Conservation (phyloP, 2,888 invertebrate species). For the Sphecodes monilicornis region DNA sequence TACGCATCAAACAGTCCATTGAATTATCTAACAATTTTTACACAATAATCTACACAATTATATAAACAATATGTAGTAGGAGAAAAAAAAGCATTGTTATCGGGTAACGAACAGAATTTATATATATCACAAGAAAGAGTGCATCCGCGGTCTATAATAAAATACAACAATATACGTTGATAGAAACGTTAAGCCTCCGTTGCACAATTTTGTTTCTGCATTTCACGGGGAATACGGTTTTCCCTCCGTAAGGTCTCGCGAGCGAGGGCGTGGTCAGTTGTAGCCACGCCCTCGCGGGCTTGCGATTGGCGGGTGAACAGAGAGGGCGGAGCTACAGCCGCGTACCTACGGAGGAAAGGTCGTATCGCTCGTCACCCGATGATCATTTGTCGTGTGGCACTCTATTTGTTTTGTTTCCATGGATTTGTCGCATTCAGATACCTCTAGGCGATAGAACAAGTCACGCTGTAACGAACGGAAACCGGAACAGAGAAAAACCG, state of each 20-base stretch:
- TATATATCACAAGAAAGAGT: conserved; percentile 10
- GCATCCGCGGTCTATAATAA: not conserved
- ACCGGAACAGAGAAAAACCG: not conserved
- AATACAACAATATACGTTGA: not conserved
- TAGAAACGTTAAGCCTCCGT: not conserved
- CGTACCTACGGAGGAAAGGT: not conserved
- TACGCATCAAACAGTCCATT: conserved; percentile 51
- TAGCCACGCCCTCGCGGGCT: not conserved
- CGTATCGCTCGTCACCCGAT: conserved; percentile 20
- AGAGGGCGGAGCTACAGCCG: not conserved
- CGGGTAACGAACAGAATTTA: conserved; percentile 27
- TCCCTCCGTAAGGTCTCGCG: not conserved
- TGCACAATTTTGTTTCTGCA: conserved; percentile 13
- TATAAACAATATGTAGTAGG: conserved; percentile 17
- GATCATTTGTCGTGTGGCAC: conserved; percentile 7
- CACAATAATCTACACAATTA: conserved; percentile 44
- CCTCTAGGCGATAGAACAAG: not conserved
- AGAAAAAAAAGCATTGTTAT: conserved; percentile 20
- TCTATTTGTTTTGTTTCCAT: conserved; percentile 4
- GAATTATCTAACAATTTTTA: conserved; percentile 59
- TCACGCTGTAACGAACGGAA: conserved; percentile 6
- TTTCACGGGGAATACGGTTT: not conserved
- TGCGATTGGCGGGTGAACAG: not conserved
- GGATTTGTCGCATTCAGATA: not conserved
- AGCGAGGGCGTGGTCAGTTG: not conserved